These are phyloP conservation scores for Ormyrus nitidulus DNA, from an alignment of 2,888 invertebrate genomes.

Conservation along the genomic window DNA sequence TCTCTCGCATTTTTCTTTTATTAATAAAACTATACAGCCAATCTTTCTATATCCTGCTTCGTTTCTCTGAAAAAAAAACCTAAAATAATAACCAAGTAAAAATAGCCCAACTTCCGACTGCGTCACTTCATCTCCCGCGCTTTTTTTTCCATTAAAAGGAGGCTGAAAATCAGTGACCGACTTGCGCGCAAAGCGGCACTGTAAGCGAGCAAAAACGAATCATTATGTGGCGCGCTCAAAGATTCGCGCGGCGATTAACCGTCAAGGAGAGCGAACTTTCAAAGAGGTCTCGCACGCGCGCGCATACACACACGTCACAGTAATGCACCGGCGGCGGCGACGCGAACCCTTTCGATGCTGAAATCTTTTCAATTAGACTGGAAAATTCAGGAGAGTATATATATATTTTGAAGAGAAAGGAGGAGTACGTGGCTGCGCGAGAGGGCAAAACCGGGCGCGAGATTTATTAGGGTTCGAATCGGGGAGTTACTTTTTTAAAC, in stretches of 20 bases:
- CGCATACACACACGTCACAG: neutral
- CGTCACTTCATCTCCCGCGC: neutral
- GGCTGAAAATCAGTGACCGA: constrained; percentile 29
- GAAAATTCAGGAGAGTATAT: neutral
- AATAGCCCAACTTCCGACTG: too few relatives aligned
- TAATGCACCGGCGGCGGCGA: neutral
- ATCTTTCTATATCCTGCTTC: too few relatives aligned
- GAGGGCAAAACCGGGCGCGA: neutral
- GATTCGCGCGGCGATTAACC: constrained; percentile 16
- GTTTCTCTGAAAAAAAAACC: too few relatives aligned
- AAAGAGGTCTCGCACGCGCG: neutral
- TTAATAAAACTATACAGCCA: too few relatives aligned
- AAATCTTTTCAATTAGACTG: constrained; percentile 28
- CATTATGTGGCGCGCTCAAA: constrained; percentile 24
- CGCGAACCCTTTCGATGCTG: too few relatives aligned
- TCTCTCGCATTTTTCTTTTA: too few relatives aligned
- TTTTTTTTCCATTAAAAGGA: neutral
- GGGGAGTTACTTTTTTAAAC: neutral
- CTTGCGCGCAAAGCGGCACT: constrained; percentile 7
- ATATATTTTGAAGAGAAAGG: neutral
- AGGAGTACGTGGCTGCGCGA: neutral
- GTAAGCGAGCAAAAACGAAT: constrained; percentile 23
- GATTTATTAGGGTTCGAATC: constrained; percentile 6
- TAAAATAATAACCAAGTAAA: too few relatives aligned
- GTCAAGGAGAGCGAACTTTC: constrained; percentile 10